Evolutionary conservation across 2,797 vertebrate species (phyloP).

Genomic region (Protonibea diacanthus): DNA sequence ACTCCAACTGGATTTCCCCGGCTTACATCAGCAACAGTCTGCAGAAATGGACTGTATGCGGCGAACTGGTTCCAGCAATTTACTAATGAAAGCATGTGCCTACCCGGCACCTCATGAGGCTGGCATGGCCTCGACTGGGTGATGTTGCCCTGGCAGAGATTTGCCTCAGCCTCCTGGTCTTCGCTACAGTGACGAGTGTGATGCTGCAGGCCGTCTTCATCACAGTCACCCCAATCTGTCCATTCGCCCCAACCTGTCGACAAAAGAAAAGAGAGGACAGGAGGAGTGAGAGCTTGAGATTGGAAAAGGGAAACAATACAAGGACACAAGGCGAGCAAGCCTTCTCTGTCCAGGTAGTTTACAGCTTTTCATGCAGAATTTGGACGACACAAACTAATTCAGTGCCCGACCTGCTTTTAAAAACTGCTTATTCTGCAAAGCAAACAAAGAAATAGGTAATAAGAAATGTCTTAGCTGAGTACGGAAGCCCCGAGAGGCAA

Average conservation of each 20-base stretch:
- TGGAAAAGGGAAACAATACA: background rate
- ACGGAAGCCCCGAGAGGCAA: too few species aligned
- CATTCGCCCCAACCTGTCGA: constrained; percentile 88
- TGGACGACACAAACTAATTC: background rate
- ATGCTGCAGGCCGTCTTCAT: constrained; percentile 85
- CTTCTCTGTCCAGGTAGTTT: background rate
- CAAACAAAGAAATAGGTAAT: background rate
- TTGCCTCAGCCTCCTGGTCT: constrained; percentile 80
- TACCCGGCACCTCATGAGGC: constrained; percentile 92
- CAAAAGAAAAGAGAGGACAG: background rate
- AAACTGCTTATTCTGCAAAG: background rate
- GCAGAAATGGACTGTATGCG: background rate
- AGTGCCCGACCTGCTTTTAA: background rate
- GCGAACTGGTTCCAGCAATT: background rate
- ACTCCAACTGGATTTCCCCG: constrained; percentile 21
- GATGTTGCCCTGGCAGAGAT: constrained; percentile 88
- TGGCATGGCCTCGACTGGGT: constrained; percentile 88
- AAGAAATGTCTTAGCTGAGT: too few species aligned
- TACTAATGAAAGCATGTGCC: background rate
- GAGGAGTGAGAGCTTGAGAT: background rate
- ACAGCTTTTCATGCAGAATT: background rate
- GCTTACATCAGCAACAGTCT: constrained; percentile 24
- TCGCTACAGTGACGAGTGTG: constrained; percentile 85
- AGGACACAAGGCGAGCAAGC: too few species aligned
- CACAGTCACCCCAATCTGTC: constrained; percentile 91